phyloP scores from a whole-genome alignment of 2,888 invertebrate species.

The Stramonita haemastoma region DNA sequence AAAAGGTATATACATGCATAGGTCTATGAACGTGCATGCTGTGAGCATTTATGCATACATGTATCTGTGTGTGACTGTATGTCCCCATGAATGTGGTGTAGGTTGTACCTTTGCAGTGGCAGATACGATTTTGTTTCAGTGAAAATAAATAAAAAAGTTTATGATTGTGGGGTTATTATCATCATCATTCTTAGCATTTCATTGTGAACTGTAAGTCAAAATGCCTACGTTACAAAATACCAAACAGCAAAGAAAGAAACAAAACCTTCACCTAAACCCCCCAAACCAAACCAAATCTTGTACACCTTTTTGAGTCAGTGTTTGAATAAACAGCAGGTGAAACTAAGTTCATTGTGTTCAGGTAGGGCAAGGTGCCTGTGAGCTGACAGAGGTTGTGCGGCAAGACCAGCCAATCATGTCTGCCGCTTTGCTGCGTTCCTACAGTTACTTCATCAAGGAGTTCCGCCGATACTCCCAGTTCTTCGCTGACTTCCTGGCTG shows the following conservation, averaged over 20 bases:
- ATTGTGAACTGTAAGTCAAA: too few relatives aligned
- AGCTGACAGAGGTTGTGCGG: conserved; percentile 61
- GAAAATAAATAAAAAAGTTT: too few relatives aligned
- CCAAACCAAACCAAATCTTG: too few relatives aligned
- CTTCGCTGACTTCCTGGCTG: conserved; percentile 73
- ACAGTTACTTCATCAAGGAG: conserved; percentile 61
- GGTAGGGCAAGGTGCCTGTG: conserved; percentile 64
- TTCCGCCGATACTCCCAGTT: conserved; percentile 66
- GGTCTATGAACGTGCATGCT: neutral
- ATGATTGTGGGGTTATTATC: too few relatives aligned
- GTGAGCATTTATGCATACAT: neutral
- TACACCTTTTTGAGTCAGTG: neutral
- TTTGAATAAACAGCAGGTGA: neutral
- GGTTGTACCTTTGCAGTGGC: neutral
- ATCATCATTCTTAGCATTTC: too few relatives aligned
- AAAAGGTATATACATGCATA: conserved; percentile 57
- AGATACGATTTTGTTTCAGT: neutral
- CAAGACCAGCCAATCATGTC: conserved; percentile 53
- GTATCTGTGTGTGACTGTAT: neutral
- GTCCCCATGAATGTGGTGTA: too few relatives aligned
- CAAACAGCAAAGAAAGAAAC: too few relatives aligned
- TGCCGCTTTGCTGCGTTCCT: conserved; percentile 57
- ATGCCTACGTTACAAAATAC: too few relatives aligned
- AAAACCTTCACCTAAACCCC: too few relatives aligned
- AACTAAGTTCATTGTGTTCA: conserved; percentile 44